Percentiles rank a stretch among this genome's conserved stretches.
Conservation (phyloP, 2,888 invertebrate genomes). For the Aphidius colemani region DNA sequence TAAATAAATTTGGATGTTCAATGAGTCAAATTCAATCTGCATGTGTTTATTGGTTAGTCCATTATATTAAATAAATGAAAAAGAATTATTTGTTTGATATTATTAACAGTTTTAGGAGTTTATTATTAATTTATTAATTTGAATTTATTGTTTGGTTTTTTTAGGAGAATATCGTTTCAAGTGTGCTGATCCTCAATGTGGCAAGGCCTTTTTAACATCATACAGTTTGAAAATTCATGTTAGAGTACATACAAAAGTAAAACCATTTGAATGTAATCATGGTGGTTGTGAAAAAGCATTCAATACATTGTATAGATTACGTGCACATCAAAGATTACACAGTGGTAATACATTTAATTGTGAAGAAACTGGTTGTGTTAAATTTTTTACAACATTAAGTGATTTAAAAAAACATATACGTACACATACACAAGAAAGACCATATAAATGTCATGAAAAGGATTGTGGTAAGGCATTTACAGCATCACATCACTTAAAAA, state of each 20-base stretch:
- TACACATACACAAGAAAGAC: constrained; percentile 89
- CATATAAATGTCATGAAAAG: constrained; percentile 81
- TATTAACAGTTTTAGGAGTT: too few species aligned
- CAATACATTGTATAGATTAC: constrained; percentile 88
- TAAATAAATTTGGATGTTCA: background rate
- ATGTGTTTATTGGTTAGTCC: constrained; percentile 39
- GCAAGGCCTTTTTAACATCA: constrained; percentile 91
- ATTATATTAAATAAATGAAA: too few species aligned
- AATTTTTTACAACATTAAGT: constrained; percentile 91
- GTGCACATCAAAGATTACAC: constrained; percentile 90
- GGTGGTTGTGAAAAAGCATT: constrained; percentile 89
- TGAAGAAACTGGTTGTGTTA: constrained; percentile 78
- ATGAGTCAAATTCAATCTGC: constrained; percentile 44
- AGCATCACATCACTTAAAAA: constrained; percentile 92
- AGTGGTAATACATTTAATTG: constrained; percentile 96
- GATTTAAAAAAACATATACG: constrained; percentile 93
- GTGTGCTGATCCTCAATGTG: constrained; percentile 85
- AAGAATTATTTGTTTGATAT: too few species aligned
- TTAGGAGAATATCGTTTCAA: constrained; percentile 93
- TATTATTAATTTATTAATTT: too few species aligned
- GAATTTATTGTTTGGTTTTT: constrained; percentile 36
- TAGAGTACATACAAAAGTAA: constrained; percentile 89
- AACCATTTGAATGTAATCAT: constrained; percentile 87
- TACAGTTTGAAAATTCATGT: constrained; percentile 95
- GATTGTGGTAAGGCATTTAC: constrained; percentile 93